A percentile compares a stretch with the other conserved stretches of the same genome.
Evolutionary conservation across 2,888 invertebrate genomes (phyloP).

Genomic region (Calliphora vomitoria): DNA sequence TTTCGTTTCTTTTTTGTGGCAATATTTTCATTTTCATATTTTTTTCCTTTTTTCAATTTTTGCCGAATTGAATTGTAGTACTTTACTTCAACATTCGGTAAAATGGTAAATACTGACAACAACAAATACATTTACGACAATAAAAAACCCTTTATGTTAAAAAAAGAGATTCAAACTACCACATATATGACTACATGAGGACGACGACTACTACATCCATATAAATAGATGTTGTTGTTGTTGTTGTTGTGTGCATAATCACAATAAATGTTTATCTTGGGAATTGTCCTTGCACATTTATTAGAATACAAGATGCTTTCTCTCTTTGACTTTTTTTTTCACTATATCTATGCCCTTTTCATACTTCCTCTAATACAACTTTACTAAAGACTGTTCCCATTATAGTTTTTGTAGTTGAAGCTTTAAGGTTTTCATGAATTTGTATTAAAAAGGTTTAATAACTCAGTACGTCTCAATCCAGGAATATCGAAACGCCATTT

Average conservation of each 20-base stretch:
- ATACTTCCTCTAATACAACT: not conserved
- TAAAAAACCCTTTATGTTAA: slow-evolving; percentile 65
- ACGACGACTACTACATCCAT: not conserved
- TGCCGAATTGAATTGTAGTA: slow-evolving; percentile 63
- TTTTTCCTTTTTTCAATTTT: slow-evolving; percentile 36
- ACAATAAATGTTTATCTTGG: slow-evolving; percentile 83
- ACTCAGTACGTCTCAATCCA: too few species aligned
- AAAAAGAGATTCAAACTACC: slow-evolving; percentile 35
- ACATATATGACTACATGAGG: not conserved
- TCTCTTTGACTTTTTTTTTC: slow-evolving; percentile 43
- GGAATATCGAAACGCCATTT: too few species aligned
- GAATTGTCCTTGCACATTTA: slow-evolving; percentile 80
- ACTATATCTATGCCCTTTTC: slow-evolving; percentile 2
- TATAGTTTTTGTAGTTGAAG: not conserved
- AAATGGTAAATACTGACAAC: slow-evolving; percentile 37
- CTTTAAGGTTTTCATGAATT: too few species aligned
- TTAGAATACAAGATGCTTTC: slow-evolving; percentile 71
- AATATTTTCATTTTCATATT: slow-evolving; percentile 51
- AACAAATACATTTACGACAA: slow-evolving; percentile 33
- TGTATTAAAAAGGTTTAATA: too few species aligned
- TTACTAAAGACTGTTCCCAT: slow-evolving; percentile 18
- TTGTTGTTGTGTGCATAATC: slow-evolving; percentile 79
- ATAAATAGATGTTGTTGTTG: slow-evolving; percentile 34
- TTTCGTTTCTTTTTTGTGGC: slow-evolving; percentile 44
- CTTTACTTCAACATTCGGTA: slow-evolving; percentile 35